These are phyloP conservation scores for Loriculus beryllinus DNA, from an alignment of 2,797 vertebrate genomes.

Conservation along the genomic window DNA sequence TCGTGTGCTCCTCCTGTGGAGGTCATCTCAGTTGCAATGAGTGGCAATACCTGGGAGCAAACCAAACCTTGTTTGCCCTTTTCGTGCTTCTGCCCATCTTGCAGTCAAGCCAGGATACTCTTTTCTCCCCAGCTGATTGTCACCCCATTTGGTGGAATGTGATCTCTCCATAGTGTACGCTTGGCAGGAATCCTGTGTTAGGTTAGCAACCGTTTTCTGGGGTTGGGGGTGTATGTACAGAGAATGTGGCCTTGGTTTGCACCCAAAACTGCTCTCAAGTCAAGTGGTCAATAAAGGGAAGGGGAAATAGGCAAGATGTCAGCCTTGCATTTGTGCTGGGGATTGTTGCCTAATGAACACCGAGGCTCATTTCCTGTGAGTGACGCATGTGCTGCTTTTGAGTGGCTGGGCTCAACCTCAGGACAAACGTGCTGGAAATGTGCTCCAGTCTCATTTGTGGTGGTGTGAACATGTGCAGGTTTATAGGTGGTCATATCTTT, in stretches of 20 bases:
- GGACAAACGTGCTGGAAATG: background rate
- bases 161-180: background rate
- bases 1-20: accelerated
- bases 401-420: background rate
- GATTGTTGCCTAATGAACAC: slow-evolving; percentile 20
- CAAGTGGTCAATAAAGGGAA: slow-evolving; percentile 25
- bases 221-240: background rate
- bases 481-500: background rate
- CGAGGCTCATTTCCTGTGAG: slow-evolving; percentile 31
- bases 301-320: slow-evolving; percentile 35
- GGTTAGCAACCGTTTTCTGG: background rate
- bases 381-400: slow-evolving; percentile 2
- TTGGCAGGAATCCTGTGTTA: background rate
- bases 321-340: background rate
- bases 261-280: background rate
- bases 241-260: background rate
- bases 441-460: background rate
- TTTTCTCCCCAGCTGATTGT: background rate
- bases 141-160: background rate
- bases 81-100: background rate
- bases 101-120: background rate
- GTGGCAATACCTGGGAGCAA: background rate
- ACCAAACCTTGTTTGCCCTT: background rate
- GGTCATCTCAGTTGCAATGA: background rate
- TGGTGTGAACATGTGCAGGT: background rate